Conservation (phyloP, 2,888 invertebrate genomes). For the Ornithoptera alexandrae region DNA sequence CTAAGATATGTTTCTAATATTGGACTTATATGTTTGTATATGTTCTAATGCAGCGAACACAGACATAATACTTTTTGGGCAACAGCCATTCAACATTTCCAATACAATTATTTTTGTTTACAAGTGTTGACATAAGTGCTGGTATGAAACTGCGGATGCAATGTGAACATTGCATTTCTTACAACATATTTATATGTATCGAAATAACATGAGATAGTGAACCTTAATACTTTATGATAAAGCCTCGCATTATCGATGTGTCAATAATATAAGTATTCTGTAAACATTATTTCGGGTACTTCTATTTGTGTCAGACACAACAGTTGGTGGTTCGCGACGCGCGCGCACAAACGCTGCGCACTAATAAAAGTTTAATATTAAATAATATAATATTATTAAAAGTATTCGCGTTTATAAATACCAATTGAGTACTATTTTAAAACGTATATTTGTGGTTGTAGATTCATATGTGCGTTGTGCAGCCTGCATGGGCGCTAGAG, state of each 20-base stretch:
- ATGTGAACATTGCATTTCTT: conserved; percentile 9
- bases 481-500: neutral
- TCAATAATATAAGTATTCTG: conserved; percentile 34
- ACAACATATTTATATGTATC: conserved; percentile 12
- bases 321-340: conserved; percentile 27
- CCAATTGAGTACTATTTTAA: conserved; percentile 3
- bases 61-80: conserved; percentile 6
- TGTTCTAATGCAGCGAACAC: neutral
- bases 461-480: conserved; percentile 4
- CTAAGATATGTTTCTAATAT: neutral
- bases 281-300: conserved; percentile 29
- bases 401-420: conserved; percentile 14
- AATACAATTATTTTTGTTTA: conserved; percentile 11
- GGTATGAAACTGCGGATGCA: too few relatives aligned
- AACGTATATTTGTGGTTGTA: neutral
- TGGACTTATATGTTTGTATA: neutral
- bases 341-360: conserved; percentile 23
- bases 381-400: neutral
- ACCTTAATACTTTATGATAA: conserved; percentile 28
- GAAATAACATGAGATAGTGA: conserved; percentile 7
- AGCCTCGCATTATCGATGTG: conserved; percentile 29
- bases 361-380: conserved; percentile 3
- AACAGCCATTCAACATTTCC: conserved; percentile 1
- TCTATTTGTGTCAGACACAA: conserved; percentile 24
- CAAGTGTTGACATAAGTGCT: conserved; percentile 16